Evolutionary conservation across 2,797 vertebrate species (phyloP).

Genomic region (Micropoecilia bifurca): DNA sequence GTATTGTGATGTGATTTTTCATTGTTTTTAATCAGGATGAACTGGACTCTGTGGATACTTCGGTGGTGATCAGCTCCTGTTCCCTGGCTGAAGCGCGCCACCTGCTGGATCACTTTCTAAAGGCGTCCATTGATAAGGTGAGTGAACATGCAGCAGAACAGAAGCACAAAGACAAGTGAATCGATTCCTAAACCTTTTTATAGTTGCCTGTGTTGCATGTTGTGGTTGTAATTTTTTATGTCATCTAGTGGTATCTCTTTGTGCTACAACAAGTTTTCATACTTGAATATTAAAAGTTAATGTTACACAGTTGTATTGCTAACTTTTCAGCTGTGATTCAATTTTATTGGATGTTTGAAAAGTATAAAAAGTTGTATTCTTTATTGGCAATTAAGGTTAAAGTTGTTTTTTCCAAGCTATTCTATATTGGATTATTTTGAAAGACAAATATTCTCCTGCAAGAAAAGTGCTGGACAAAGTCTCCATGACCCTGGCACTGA

Average conservation of each 20-base stretch:
- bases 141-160: not conserved
- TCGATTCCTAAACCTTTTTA: not conserved
- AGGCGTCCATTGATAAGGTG: conserved; percentile 96
- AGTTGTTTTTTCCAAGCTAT: not conserved
- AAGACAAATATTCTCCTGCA: not conserved
- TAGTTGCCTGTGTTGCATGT: not conserved
- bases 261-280: not conserved
- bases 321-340: not conserved
- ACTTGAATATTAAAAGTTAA: not conserved
- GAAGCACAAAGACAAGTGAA: not conserved
- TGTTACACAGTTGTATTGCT: not conserved
- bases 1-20: not conserved
- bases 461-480: not conserved
- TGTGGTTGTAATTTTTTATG: not conserved
- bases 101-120: conserved; percentile 95
- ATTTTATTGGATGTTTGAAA: not conserved
- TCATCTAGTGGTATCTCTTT: conserved; percentile 38
- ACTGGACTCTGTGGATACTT: conserved; percentile 95
- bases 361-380: not conserved
- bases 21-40: conserved; percentile 85
- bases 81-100: conserved; percentile 95
- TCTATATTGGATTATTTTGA: not conserved
- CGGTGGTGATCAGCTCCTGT: conserved; percentile 97
- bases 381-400: not conserved
- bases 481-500: not conserved